Percentiles rank a stretch among this genome's conserved stretches.
phyloP scores from a whole-genome alignment of 2,797 vertebrate genomes.

The Syngnathus rostellatus region DNA sequence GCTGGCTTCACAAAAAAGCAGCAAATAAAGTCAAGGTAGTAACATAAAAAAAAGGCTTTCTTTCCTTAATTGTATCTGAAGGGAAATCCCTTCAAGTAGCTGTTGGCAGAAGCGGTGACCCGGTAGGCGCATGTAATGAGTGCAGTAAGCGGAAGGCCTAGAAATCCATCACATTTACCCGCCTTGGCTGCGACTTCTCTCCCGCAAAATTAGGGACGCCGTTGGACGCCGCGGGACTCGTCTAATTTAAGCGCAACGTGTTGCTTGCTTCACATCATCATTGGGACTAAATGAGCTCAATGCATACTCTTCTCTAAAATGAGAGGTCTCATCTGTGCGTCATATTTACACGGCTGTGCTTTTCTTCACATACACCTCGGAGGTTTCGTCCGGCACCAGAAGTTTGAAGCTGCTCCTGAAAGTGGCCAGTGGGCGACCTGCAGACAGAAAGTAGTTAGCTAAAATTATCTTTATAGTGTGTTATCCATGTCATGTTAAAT shows the following conservation, averaged over 20 bases:
- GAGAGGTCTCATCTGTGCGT: constrained; percentile 17
- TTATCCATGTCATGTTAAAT: too few relatives aligned
- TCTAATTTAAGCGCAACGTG: constrained; percentile 14
- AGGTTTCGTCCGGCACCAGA: constrained; percentile 72
- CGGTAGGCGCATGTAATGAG: constrained; percentile 71
- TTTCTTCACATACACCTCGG: constrained; percentile 76
- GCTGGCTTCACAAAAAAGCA: constrained; percentile 40
- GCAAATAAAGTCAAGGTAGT: constrained; percentile 45
- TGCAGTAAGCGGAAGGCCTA: constrained; percentile 61
- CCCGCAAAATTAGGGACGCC: constrained; percentile 15
- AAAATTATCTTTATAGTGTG: too few relatives aligned
- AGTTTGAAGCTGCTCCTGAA: constrained; percentile 74
- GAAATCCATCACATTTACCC: constrained; percentile 73
- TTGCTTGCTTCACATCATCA: constrained; percentile 15
- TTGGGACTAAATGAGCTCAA: constrained; percentile 4
- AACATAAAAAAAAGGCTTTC: constrained; percentile 33
- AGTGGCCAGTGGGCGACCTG: constrained; percentile 76
- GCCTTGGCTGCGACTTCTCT: constrained; percentile 36
- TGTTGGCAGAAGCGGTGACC: constrained; percentile 59
- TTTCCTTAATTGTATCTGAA: constrained; percentile 71
- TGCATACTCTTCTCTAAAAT: constrained; percentile 2
- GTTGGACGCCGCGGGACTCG: neutral
- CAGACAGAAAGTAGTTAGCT: constrained; percentile 21
- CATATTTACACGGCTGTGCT: constrained; percentile 40
- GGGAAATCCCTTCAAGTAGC: constrained; percentile 75